phyloP scores from a whole-genome alignment of 2,797 vertebrate genomes.

The Echiichthys vipera region DNA sequence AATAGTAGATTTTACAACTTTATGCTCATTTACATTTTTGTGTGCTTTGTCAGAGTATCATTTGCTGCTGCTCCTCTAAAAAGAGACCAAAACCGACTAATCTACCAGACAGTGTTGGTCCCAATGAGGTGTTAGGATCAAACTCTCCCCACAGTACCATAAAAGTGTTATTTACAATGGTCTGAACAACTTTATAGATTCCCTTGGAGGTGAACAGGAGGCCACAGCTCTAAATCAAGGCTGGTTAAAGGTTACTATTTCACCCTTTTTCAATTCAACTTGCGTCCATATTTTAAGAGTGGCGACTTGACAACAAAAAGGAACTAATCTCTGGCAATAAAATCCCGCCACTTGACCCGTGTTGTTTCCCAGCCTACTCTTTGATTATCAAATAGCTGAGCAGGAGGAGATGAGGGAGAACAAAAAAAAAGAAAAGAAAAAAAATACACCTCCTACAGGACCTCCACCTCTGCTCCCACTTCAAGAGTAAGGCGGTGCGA shows the following conservation, averaged over 20 bases:
- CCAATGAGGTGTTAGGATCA: conserved; percentile 67
- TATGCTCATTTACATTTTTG: conserved; percentile 73
- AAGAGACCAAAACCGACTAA: conserved; percentile 31
- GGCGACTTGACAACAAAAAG: conserved; percentile 58
- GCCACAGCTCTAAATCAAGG: conserved; percentile 74
- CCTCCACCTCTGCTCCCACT: conserved; percentile 77
- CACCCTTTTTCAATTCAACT: conserved; percentile 46
- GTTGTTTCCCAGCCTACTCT: conserved; percentile 48
- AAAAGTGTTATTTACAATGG: conserved; percentile 78
- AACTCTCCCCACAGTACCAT: conserved; percentile 64
- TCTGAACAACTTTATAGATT: conserved; percentile 77
- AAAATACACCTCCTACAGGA: conserved; percentile 65
- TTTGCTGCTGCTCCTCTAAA: conserved; percentile 45
- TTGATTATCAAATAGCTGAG: conserved; percentile 67
- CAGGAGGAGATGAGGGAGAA: conserved; percentile 11
- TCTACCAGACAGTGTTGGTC: conserved; percentile 53
- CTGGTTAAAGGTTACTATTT: conserved; percentile 64
- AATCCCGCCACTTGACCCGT: conserved; percentile 45
- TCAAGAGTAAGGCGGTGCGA: conserved; percentile 72
- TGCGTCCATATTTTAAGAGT: conserved; percentile 62
- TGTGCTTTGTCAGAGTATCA: conserved; percentile 67
- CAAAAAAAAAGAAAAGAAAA: not conserved
- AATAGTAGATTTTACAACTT: conserved; percentile 67
- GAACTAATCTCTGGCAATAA: conserved; percentile 66
- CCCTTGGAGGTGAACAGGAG: conserved; percentile 72